Percentiles rank a stretch among this genome's conserved stretches.
Conservation (phyloP, 2,797 vertebrate genomes). For the Cuniculus paca region DNA sequence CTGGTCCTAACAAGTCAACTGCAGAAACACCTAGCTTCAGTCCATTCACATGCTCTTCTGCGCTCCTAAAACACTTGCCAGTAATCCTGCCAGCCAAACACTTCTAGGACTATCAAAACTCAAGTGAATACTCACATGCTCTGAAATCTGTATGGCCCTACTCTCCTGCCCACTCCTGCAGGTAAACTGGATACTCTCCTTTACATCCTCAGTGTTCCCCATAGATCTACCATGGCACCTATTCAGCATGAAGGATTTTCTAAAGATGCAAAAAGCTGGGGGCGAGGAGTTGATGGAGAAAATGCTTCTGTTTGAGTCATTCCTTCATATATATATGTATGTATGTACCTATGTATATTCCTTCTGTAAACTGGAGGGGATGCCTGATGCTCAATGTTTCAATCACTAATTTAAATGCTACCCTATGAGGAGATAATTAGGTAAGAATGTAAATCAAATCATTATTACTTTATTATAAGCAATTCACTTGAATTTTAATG, state of each 20-base stretch:
- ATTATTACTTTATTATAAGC: neutral
- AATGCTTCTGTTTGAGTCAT: no score
- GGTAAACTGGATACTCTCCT: neutral
- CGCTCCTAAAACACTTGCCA: neutral
- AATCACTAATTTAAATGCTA: neutral
- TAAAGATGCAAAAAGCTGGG: neutral
- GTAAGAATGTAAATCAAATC: constrained; percentile 19
- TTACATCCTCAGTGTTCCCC: neutral
- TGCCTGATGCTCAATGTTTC: neutral
- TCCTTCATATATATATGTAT: no score
- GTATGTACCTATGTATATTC: neutral
- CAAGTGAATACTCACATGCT: neutral
- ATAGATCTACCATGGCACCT: neutral
- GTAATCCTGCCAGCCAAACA: neutral
- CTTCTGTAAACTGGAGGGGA: neutral
- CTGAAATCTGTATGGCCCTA: neutral
- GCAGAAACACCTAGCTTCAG: neutral
- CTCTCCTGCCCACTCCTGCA: neutral
- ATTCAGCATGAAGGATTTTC: neutral
- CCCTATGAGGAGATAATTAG: constrained; percentile 3
- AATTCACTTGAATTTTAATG: neutral
- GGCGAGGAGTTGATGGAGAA: neutral
- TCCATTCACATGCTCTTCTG: neutral
- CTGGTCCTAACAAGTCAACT: neutral
- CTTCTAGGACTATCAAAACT: neutral